Conservation (phyloP, 2,888 invertebrate genomes). For the Colletes collaris region DNA sequence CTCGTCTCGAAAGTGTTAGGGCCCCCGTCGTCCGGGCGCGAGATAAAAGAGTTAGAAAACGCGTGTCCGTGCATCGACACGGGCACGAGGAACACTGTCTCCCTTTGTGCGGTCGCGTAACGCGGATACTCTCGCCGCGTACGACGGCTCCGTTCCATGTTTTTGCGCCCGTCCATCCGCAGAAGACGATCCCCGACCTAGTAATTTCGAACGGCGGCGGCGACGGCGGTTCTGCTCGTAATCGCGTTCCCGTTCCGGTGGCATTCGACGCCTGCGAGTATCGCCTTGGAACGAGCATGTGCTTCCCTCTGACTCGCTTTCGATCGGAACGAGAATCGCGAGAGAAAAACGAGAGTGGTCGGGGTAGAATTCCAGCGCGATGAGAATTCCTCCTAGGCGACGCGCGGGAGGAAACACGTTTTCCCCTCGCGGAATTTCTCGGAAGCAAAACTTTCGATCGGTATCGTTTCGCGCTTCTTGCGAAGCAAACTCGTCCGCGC, state of each 20-base stretch:
- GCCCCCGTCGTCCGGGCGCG: neutral
- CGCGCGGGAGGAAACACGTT: conserved; percentile 12
- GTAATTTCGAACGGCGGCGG: conserved; percentile 17
- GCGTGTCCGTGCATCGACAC: conserved; percentile 6
- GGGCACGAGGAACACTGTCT: conserved; percentile 66
- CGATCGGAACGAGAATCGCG: conserved; percentile 40
- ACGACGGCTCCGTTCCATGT: conserved; percentile 16
- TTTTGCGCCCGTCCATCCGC: conserved; percentile 20
- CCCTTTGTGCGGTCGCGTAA: conserved; percentile 69
- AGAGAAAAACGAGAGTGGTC: conserved; percentile 36
- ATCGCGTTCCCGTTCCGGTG: conserved; percentile 18
- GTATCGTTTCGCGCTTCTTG: neutral
- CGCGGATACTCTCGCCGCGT: conserved; percentile 64
- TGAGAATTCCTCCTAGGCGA: conserved; percentile 20
- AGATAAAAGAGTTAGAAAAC: neutral
- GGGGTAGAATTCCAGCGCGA: conserved; percentile 33
- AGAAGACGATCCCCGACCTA: conserved; percentile 10
- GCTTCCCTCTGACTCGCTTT: conserved; percentile 32
- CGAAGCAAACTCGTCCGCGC: neutral
- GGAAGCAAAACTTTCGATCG: conserved; percentile 27
- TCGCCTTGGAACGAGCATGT: conserved; percentile 20
- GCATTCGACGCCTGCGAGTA: conserved; percentile 15
- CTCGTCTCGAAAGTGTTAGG: no score
- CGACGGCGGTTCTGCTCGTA: neutral
- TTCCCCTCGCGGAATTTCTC: conserved; percentile 23